Evolutionary conservation across 37 sponge, comb jelly and placozoan genomes (phyloP), one percentile per base, ranked within the genome.

Genomic region (Chondrosia reniformis): DNA sequence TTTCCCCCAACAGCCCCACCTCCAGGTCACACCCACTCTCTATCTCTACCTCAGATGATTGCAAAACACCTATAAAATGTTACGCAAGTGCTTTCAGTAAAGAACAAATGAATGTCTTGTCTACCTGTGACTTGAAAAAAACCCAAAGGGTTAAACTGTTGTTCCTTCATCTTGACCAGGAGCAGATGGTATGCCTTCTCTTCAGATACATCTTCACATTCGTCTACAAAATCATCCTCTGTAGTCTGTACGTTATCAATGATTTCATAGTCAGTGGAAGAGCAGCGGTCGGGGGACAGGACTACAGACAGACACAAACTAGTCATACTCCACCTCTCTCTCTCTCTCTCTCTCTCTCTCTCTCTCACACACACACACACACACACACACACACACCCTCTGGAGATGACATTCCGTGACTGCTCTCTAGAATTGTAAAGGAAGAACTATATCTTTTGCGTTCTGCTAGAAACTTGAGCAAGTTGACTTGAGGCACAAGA

Each of bases 401-500:
- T n/a, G n/a, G n/a, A n/a, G n/a, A n/a, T n/a, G n/a, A n/a, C n/a
- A n/a, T n/a, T n/a, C n/a, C n/a, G n/a, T n/a, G n/a, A n/a, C n/a
- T n/a, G n/a, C n/a, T 3, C 2, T 86, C 83, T 54, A 78, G 55
- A 0, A 66, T 46, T 24, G 88, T 75, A 27, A 87, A 43, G 55
- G 81, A 76, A 28, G 81, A 63, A 15, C 81, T 81, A 25, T 84
- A 34, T 30, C 81, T 42, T 45, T 78, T 22, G 30, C 69, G 49
- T n/a, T n/a, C n/a, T 13, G 78, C 45, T 32, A 91, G 71, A 27
- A 78, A 75, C 31, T 87, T 87, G 72, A 84, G 61, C 4, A 76
- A 81, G 58, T 91, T 91, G 46, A 91, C 45, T 13, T 87, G 85
- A 1, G 88, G 81, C 39, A 91, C 81, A 4, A 91, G 76, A 40